A percentile compares a stretch with the other conserved stretches of the same genome.
These are phyloP conservation scores for Emys orbicularis DNA, from an alignment of 2,797 vertebrate genomes.

Conservation along the genomic window DNA sequence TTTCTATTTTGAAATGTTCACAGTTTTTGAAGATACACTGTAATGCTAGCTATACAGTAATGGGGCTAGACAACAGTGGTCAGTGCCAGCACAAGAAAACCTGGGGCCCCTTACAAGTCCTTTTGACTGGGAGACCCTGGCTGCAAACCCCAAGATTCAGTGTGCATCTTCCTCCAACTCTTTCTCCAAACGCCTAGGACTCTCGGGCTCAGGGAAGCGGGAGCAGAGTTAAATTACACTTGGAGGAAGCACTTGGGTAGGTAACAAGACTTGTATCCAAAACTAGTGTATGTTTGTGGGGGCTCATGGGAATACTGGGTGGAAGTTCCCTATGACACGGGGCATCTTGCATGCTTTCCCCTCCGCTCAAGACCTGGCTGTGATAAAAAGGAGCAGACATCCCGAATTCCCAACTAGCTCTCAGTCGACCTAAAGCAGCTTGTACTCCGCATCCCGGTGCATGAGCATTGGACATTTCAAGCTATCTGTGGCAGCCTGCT, in stretches of 20 bases:
- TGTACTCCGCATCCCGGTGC: accelerated
- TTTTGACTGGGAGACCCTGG: neutral
- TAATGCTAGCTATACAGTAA: neutral
- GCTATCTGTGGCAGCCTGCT: neutral
- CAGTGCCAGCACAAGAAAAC: neutral
- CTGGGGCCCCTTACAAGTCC: neutral
- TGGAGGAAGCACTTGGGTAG: neutral
- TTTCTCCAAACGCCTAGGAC: neutral
- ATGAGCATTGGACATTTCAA: neutral
- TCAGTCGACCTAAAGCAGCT: neutral
- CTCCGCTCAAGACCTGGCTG: neutral
- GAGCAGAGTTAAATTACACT: neutral
- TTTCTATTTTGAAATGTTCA: neutral
- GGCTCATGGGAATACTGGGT: neutral
- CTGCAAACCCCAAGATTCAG: neutral
- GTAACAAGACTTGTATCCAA: neutral
- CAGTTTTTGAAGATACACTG: neutral
- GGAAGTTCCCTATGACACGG: neutral
- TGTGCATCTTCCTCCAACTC: neutral
- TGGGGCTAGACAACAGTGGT: neutral
- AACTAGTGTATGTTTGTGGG: neutral
- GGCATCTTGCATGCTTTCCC: neutral
- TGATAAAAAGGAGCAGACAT: neutral
- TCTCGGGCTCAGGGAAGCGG: neutral
- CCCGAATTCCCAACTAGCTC: accelerated